phyloP scores from a whole-genome alignment of 2,888 invertebrate species.

The Nomada fabriciana region DNA sequence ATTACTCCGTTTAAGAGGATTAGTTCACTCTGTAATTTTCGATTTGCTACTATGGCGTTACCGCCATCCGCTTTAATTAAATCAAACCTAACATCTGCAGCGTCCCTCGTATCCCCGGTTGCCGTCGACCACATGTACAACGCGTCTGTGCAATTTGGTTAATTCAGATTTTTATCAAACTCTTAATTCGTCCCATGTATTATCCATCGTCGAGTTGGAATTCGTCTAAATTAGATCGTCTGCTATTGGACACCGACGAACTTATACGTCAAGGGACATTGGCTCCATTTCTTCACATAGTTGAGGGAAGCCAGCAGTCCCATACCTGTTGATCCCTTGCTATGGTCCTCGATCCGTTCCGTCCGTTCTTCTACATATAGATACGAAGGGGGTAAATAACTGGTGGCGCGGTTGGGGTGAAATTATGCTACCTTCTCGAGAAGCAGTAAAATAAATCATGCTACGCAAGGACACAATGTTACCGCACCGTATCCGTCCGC shows the following conservation, averaged over 20 bases:
- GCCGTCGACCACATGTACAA: background rate
- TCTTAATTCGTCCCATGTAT: no score
- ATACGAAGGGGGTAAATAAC: conserved; percentile 62
- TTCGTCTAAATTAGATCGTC: background rate
- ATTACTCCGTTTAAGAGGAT: conserved; percentile 59
- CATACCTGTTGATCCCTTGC: conserved; percentile 73
- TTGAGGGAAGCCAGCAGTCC: conserved; percentile 45
- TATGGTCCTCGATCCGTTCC: conserved; percentile 50
- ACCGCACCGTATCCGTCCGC: conserved; percentile 17
- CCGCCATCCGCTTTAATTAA: conserved; percentile 52
- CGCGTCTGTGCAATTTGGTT: background rate
- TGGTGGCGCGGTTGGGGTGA: conserved; percentile 49
- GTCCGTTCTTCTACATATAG: conserved; percentile 45
- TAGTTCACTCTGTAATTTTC: conserved; percentile 58
- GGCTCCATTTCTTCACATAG: conserved; percentile 25
- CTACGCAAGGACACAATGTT: conserved; percentile 69
- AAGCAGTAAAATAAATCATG: conserved; percentile 78
- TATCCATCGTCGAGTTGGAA: background rate
- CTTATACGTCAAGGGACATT: background rate
- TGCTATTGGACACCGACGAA: background rate
- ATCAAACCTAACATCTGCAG: conserved; percentile 30
- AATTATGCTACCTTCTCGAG: conserved; percentile 74
- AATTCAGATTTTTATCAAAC: background rate
- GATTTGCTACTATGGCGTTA: conserved; percentile 42
- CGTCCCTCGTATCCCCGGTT: conserved; percentile 1